Conservation (phyloP, 2,797 vertebrate species). For the Sebastolobus alascanus region DNA sequence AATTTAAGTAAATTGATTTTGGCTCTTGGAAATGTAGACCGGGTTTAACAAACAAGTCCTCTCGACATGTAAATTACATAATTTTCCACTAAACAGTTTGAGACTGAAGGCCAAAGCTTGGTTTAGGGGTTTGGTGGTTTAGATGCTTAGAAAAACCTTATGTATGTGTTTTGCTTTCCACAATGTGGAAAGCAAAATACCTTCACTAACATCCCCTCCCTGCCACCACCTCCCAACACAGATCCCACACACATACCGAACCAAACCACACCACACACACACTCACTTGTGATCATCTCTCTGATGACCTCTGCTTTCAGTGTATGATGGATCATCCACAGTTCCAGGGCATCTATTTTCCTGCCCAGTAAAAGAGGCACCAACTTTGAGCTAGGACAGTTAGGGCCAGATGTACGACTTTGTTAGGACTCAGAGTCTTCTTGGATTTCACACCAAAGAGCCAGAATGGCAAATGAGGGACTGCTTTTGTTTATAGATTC, state of each 20-base stretch:
- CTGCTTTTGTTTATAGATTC: neutral
- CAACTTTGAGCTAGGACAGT: constrained; percentile 66
- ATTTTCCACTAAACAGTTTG: constrained; percentile 35
- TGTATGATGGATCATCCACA: constrained; percentile 82
- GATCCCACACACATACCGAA: constrained; percentile 23
- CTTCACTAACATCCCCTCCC: constrained; percentile 35
- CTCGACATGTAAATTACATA: constrained; percentile 40
- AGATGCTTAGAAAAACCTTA: constrained; percentile 30
- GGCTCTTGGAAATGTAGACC: constrained; percentile 23
- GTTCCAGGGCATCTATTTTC: constrained; percentile 83
- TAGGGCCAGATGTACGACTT: constrained; percentile 47
- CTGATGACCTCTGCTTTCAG: constrained; percentile 84
- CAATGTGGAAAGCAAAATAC: constrained; percentile 36
- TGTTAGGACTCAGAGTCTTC: constrained; percentile 25
- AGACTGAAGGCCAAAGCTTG: constrained; percentile 12
- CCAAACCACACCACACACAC: constrained; percentile 40
- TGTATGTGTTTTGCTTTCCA: constrained; percentile 23
- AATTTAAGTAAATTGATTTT: constrained; percentile 48
- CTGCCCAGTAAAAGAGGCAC: constrained; percentile 72
- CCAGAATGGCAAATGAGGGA: neutral
- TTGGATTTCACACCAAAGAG: constrained; percentile 8
- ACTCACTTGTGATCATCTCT: constrained; percentile 76
- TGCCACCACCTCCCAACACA: constrained; percentile 2
- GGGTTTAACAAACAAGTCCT: constrained; percentile 30
- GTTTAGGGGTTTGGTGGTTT: constrained; percentile 42